A percentile compares a stretch with the other conserved stretches of the same genome.
phyloP scores from a whole-genome alignment of 1,140 invertebrate species.

The Drosophila sp. region DNA sequence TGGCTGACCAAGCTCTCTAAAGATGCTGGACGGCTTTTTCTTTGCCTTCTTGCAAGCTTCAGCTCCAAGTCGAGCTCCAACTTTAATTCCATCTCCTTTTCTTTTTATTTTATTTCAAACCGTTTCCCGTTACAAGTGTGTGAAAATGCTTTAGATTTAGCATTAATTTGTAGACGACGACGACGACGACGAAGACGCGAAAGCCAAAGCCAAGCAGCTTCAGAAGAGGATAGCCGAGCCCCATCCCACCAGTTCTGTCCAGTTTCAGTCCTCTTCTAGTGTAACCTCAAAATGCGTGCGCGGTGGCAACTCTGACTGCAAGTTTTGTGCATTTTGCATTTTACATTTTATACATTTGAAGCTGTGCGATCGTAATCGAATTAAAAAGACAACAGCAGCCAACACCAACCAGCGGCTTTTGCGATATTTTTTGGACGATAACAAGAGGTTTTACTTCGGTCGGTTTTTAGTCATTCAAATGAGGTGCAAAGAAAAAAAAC shows the following conservation, averaged over 20 bases:
- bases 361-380: constrained; percentile 66
- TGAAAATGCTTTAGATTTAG: constrained; percentile 80
- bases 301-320: constrained; percentile 11
- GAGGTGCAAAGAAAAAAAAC: constrained; percentile 41
- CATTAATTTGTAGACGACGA: constrained; percentile 70
- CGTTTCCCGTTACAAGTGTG: constrained; percentile 76
- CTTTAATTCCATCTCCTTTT: constrained; percentile 25
- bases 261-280: neutral
- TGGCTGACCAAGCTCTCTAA: constrained; percentile 50
- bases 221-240: constrained; percentile 8
- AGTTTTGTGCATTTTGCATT: constrained; percentile 15
- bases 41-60: constrained; percentile 4
- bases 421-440: constrained; percentile 44
- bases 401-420: constrained; percentile 14
- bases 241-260: neutral
- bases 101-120: constrained; percentile 30
- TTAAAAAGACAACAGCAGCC: constrained; percentile 23
- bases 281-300: constrained; percentile 24
- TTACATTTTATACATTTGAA: constrained; percentile 15
- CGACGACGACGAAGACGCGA: neutral
- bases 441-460: constrained; percentile 19
- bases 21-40: constrained; percentile 39
- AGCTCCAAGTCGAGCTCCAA: neutral
- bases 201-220: constrained; percentile 15
- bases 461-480: constrained; percentile 54